Evolutionary conservation across 2,888 invertebrate genomes (phyloP), one percentile per base, ranked within the genome.

Genomic region (Gisinianus flammeolus): DNA sequence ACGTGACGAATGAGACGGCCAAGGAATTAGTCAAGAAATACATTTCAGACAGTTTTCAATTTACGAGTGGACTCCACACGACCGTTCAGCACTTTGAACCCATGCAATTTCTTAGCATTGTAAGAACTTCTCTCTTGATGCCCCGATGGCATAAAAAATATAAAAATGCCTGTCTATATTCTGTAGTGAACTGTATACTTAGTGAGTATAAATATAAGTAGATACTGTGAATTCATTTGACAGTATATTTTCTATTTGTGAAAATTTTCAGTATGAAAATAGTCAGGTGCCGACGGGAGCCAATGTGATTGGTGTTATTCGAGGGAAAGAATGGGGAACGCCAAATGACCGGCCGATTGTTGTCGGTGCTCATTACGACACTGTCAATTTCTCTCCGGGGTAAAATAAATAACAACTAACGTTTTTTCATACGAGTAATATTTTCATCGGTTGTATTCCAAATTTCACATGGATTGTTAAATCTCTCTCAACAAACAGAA

Each of bases 301-400:
- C 0, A 87, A 87, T 77, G 81, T 87, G 6, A 85, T 87, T 44
- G 87, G 86, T 3, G 81, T 87, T 10, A 80, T 87, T 16, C 85
- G 86, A 19, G 86, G 87, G 0, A 79, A 80, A n/a, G 83, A 85
- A 54, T 86, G 86, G 85, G 85, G 85, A 1, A 86, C 86, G 0
- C 73, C 83, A 16, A 83, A 84, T 33, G 87, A 87, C 79, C 79
- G 82, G 66, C 86, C 86, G 1, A 76, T 86, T 28, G 80, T 87
- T 6, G 81, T 87, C 16, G 87, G 87, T 8, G 87, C 86, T 5
- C 87, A 87, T 81, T 86, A 86, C 83, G 87, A 87, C 79, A 87
- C 87, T 2, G 86, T 86, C 0, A 82, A 84, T 35, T 84, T 84
- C 67, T 69, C 76, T 30, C 44, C 44, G 2, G 44, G 44, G 44